A percentile compares a stretch with the other conserved stretches of the same genome.
phyloP scores from a whole-genome alignment of 1,140 invertebrate species.

The Coenobita brevimanus region DNA sequence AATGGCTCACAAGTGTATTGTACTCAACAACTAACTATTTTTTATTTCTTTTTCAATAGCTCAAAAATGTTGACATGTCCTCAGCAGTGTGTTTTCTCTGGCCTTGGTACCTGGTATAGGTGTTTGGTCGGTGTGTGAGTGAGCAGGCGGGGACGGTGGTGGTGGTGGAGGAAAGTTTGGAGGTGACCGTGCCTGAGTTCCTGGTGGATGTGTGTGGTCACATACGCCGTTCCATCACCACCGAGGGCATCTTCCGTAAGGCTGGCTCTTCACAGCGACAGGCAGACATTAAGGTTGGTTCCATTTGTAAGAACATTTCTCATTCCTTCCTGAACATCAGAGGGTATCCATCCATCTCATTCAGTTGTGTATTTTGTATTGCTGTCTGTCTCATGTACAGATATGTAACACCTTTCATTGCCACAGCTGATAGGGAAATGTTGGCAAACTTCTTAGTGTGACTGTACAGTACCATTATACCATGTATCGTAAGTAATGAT shows the following conservation, averaged over 20 bases:
- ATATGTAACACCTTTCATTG: no score
- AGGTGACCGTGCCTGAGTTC: conserved; percentile 83
- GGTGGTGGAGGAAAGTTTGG: conserved; percentile 71
- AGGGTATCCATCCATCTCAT: no score
- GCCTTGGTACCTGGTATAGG: conserved; percentile 73
- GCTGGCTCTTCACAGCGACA: conserved; percentile 86
- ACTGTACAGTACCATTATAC: no score
- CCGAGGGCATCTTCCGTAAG: conserved; percentile 89
- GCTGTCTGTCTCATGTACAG: no score
- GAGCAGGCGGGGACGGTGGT: conserved; percentile 66
- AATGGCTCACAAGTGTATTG: no score
- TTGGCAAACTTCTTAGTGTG: no score
- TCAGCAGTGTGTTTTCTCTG: neutral
- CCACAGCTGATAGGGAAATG: no score
- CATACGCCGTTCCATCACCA: conserved; percentile 80
- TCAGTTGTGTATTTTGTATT: no score
- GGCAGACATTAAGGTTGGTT: conserved; percentile 86
- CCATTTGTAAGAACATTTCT: no score
- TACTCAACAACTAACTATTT: no score
- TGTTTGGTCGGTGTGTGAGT: conserved; percentile 33
- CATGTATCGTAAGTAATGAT: no score
- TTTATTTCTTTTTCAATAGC: neutral
- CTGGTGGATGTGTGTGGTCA: conserved; percentile 82
- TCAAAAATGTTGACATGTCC: neutral
- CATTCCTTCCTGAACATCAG: no score